Evolutionary conservation across 2,113 vertebrate genomes (phyloP).

Genomic region (Chloroceryle aenea): DNA sequence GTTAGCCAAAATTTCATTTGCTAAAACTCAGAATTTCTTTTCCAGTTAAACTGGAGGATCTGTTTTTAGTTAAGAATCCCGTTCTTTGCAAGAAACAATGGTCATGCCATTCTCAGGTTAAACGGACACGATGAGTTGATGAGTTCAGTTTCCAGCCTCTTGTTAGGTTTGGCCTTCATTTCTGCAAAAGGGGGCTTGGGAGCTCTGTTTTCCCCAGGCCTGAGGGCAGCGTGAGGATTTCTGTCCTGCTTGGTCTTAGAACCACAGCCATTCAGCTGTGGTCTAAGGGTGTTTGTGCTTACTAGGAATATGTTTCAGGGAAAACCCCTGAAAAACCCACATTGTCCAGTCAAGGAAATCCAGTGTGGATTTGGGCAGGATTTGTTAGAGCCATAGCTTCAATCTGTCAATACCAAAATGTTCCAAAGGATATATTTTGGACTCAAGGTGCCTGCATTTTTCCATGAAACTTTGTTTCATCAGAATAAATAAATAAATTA

Average conservation of each 20-base stretch:
- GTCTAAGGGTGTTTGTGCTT: neutral
- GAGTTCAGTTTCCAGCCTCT: neutral
- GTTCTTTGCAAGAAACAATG: neutral
- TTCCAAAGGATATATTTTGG: neutral
- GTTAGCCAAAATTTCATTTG: neutral
- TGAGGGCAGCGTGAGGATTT: neutral
- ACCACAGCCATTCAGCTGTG: neutral
- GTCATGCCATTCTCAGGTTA: neutral
- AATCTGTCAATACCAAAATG: neutral
- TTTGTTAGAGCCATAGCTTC: neutral
- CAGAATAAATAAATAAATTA: neutral
- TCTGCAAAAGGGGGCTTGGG: neutral
- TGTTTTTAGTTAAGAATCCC: neutral
- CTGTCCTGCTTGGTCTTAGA: neutral
- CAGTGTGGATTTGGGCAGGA: neutral
- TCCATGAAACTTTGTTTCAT: neutral
- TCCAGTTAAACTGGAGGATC: neutral
- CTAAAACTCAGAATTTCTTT: neutral
- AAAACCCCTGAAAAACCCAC: neutral
- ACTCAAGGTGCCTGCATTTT: neutral
- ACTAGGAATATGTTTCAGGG: neutral
- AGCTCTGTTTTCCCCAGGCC: neutral
- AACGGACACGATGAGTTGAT: neutral
- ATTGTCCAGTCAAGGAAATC: neutral
- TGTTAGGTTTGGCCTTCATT: neutral